A percentile compares a stretch with the other conserved stretches of the same genome.
phyloP scores from a whole-genome alignment of 2,113 vertebrate genomes.

The Gavia stellata region DNA sequence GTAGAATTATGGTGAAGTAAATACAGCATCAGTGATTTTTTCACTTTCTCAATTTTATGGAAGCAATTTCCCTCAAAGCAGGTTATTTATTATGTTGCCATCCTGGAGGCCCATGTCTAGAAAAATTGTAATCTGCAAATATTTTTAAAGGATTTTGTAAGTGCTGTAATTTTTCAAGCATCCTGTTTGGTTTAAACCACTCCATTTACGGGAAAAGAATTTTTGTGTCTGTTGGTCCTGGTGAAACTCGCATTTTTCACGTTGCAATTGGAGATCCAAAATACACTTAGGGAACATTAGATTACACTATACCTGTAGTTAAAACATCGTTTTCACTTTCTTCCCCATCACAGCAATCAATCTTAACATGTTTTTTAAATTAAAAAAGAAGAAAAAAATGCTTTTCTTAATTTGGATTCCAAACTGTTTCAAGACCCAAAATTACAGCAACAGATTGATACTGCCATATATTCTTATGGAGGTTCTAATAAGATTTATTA shows the following conservation, averaged over 20 bases:
- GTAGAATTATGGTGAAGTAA: not conserved
- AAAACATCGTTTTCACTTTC: not conserved
- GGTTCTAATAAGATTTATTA: not conserved
- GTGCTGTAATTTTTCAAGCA: not conserved
- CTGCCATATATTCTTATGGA: not conserved
- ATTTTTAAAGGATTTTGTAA: not conserved
- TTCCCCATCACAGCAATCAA: not conserved
- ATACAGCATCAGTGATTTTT: not conserved
- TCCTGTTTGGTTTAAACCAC: not conserved
- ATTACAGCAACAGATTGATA: not conserved
- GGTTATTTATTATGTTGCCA: not conserved
- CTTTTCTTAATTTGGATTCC: not conserved
- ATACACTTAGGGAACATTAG: not conserved
- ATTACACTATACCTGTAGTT: not conserved
- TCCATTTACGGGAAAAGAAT: not conserved
- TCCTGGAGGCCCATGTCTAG: not conserved
- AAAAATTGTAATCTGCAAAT: not conserved
- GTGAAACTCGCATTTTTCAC: not conserved
- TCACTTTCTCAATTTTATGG: not conserved
- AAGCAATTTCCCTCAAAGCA: not conserved
- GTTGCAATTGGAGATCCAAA: not conserved
- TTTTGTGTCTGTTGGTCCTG: not conserved
- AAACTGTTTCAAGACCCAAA: conserved; percentile 1
- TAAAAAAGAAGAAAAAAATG: not conserved
- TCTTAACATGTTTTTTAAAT: not conserved